phyloP scores from a whole-genome alignment of 2,888 invertebrate species.

The Galeopsomyia nigrocyanea region DNA sequence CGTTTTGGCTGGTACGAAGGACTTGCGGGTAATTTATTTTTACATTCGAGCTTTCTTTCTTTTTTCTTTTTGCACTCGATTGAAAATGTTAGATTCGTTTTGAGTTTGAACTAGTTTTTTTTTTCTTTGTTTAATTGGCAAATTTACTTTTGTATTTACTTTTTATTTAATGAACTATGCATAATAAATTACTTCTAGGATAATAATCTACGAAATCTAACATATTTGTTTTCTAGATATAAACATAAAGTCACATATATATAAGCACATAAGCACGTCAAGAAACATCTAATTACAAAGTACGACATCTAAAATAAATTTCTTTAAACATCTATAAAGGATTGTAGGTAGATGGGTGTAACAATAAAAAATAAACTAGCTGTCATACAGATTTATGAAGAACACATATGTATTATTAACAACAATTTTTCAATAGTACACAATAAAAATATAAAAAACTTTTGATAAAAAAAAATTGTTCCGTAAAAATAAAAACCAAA shows the following conservation, averaged over 20 bases:
- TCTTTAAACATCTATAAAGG: neutral
- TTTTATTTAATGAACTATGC: too few relatives aligned
- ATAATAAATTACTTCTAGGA: too few relatives aligned
- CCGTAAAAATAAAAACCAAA: constrained; percentile 15
- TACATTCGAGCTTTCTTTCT: neutral
- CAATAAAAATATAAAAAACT: constrained; percentile 4
- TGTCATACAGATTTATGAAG: constrained; percentile 32
- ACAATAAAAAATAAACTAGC: constrained; percentile 38
- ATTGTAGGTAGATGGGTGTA: constrained; percentile 8
- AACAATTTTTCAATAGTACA: constrained; percentile 23
- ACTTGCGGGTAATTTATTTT: neutral
- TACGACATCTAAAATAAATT: neutral
- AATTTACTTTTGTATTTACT: too few relatives aligned
- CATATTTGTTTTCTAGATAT: too few relatives aligned
- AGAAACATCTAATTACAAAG: neutral
- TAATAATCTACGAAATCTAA: too few relatives aligned
- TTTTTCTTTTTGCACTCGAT: too few relatives aligned
- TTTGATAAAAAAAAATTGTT: constrained; percentile 34
- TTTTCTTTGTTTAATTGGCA: too few relatives aligned
- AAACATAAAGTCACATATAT: too few relatives aligned
- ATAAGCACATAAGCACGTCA: too few relatives aligned
- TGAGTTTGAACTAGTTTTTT: too few relatives aligned
- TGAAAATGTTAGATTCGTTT: too few relatives aligned
- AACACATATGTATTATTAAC: constrained; percentile 37
- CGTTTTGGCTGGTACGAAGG: too few relatives aligned